Evolutionary conservation across 2,888 invertebrate species (phyloP), one percentile per base, ranked within the genome.

Genomic region (Sinohyriopsis cumingii): DNA sequence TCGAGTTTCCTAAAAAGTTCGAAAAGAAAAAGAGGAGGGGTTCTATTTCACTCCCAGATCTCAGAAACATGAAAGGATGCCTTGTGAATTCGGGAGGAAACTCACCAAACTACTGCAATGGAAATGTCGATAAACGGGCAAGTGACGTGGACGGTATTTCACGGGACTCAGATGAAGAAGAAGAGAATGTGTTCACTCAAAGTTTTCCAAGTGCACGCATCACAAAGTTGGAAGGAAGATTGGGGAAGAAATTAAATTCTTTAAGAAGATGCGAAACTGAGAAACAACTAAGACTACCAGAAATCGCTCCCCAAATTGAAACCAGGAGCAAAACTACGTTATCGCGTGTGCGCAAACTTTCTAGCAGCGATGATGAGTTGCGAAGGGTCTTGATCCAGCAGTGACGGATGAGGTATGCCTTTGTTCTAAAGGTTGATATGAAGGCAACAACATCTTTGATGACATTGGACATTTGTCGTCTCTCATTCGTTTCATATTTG

Each of bases 31-130:
- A 74, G 65, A 54, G 78, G 19, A 65, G 78, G 53, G 81, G 81
- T 62, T 82, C 82, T 19, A 68, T 82, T 15, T 84, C 84, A 72
- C 80, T 84, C 73, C 84, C 84, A 66, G 84, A 84, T 67, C 69
- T 84, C 68, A 82, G 82, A 68, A 75, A 75, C 66, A 71, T 77
- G 22, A 76, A 72, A 20, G 77, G 77, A n/a, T 75, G 69, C 66
- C 69, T 84, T 18, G 82, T 84, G 12, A 69, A 75, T 64, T 82
- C 82, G 24, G 82, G 81, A 33, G 75, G 74, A 54, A 80, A 74
- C 61, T 79, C 78, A 15, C 82, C 81, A 3, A 65, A 53, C 56
- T 59, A n/a, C 53, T 18, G 19, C 45, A 61, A 64, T 9, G 65
- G 65, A 3, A 67, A 67, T 64, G 56, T 28, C 6, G 64, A 64